Conservation (phyloP, 2,888 invertebrate genomes). For the Lymantria monacha region DNA sequence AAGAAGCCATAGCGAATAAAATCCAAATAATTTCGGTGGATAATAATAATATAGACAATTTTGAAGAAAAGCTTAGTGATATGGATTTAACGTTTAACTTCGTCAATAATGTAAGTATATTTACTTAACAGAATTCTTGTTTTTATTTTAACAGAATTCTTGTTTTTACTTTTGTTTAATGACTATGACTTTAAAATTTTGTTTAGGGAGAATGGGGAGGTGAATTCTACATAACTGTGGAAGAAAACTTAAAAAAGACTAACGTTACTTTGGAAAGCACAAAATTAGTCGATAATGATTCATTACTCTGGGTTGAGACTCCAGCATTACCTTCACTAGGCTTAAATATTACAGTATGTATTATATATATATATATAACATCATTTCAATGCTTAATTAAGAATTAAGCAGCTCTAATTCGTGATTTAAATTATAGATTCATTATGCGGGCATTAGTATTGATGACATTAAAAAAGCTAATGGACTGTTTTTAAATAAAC, state of each 20-base stretch:
- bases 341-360: constrained; percentile 19
- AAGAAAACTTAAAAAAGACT: constrained; percentile 8
- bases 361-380: background rate
- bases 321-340: constrained; percentile 6
- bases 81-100: constrained; percentile 28
- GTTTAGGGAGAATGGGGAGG: constrained; percentile 38
- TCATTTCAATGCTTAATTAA: background rate
- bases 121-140: background rate
- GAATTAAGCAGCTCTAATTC: background rate
- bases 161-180: background rate
- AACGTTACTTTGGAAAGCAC: constrained; percentile 30
- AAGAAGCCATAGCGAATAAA: constrained; percentile 22
- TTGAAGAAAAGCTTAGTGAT: constrained; percentile 16
- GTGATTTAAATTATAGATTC: constrained; percentile 30
- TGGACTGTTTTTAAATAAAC: constrained; percentile 25
- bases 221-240: constrained; percentile 33
- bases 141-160: background rate
- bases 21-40: constrained; percentile 27
- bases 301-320: constrained; percentile 17
- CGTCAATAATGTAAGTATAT: constrained; percentile 30
- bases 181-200: background rate
- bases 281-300: constrained; percentile 14
- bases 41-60: constrained; percentile 10
- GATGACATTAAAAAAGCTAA: constrained; percentile 46
- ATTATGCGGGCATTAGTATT: constrained; percentile 21